A percentile compares a stretch with the other conserved stretches of the same genome.
These are phyloP conservation scores for Agriopis marginaria DNA, from an alignment of 2,888 invertebrate species.

Conservation along the genomic window DNA sequence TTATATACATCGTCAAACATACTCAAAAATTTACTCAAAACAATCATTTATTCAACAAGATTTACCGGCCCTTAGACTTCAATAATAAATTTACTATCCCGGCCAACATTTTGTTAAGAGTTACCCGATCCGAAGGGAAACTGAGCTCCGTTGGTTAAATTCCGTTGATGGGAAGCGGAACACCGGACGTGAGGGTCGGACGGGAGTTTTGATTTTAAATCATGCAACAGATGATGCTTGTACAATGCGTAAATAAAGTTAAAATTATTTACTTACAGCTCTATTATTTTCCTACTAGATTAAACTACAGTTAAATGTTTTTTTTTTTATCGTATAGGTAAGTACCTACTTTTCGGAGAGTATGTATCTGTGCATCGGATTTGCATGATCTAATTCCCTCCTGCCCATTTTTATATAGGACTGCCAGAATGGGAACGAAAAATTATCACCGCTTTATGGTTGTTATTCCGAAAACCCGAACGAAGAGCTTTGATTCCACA, in stretches of 20 bases:
- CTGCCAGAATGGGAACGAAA: too few species aligned
- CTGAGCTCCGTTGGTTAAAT: not conserved
- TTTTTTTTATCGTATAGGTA: too few species aligned
- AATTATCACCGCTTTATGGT: too few species aligned
- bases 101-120: constrained; percentile 40
- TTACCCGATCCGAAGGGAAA: constrained; percentile 9
- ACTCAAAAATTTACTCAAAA: constrained; percentile 34
- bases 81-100: constrained; percentile 47
- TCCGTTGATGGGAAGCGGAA: constrained; percentile 4
- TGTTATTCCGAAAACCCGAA: too few species aligned
- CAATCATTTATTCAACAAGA: constrained; percentile 41
- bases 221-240: constrained; percentile 9
- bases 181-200: constrained; percentile 1
- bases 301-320: too few species aligned
- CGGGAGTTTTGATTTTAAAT: constrained; percentile 6
- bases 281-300: too few species aligned
- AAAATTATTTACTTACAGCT: too few species aligned
- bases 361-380: too few species aligned
- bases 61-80: constrained; percentile 35
- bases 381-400: too few species aligned
- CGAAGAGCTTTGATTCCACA: too few species aligned
- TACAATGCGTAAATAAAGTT: not conserved
- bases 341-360: too few species aligned
- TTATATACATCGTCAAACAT: constrained; percentile 30
- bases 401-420: too few species aligned